phyloP scores from a whole-genome alignment of 1,140 invertebrate species.

The Ephestia elutella region DNA sequence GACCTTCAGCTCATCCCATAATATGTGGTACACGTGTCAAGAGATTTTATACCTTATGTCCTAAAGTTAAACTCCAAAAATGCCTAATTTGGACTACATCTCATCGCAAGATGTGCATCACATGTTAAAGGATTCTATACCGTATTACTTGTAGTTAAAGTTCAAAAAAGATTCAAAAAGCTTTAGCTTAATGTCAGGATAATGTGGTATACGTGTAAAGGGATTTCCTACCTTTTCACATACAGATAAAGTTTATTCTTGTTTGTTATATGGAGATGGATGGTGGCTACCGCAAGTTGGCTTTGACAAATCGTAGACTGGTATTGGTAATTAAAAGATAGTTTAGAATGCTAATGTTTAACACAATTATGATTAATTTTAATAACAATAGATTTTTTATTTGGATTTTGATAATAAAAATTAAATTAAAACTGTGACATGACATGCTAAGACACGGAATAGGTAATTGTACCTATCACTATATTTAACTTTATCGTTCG shows the following conservation, averaged over 20 bases:
- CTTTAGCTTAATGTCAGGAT: too few relatives aligned
- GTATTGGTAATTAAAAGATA: slow-evolving; percentile 10
- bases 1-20: slow-evolving; percentile 16
- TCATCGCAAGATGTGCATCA: slow-evolving; percentile 19
- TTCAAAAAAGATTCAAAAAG: too few relatives aligned
- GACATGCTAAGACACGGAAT: too few relatives aligned
- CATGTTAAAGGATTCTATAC: slow-evolving; percentile 8
- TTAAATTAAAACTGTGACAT: too few relatives aligned
- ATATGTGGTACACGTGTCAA: slow-evolving; percentile 21
- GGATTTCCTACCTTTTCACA: too few relatives aligned
- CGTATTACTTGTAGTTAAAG: too few relatives aligned
- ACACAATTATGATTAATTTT: too few relatives aligned
- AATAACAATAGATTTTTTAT: too few relatives aligned
- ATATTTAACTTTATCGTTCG: too few relatives aligned
- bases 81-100: not conserved
- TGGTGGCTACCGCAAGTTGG: not conserved
- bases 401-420: too few relatives aligned
- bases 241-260: not conserved
- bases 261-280: not conserved
- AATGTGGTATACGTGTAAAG: too few relatives aligned
- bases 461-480: too few relatives aligned
- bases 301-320: not conserved
- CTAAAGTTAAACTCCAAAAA: not conserved
- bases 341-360: not conserved
- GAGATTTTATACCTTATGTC: slow-evolving; percentile 10